Percentiles rank a stretch among this genome's conserved stretches.
Evolutionary conservation across 1,140 invertebrate genomes (phyloP).

Genomic region (Papilio polyxenes): DNA sequence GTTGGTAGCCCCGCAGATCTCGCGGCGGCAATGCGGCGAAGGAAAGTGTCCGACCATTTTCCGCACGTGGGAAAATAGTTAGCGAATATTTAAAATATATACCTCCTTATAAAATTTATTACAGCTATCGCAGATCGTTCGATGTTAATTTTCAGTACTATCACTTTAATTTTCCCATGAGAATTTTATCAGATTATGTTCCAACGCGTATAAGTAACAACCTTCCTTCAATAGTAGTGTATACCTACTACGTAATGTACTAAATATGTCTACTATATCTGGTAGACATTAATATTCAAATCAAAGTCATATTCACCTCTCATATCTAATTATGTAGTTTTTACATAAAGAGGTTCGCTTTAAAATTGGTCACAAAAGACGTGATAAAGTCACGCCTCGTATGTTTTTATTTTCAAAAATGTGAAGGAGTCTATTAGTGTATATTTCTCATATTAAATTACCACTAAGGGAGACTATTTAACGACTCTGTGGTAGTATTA

Average conservation of each 20-base stretch:
- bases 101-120: constrained; percentile 21
- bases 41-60: constrained; percentile 19
- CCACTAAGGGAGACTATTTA: too few species aligned
- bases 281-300: neutral
- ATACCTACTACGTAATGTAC: neutral
- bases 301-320: too few species aligned
- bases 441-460: too few species aligned
- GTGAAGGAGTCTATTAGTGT: too few species aligned
- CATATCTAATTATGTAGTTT: too few species aligned
- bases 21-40: constrained; percentile 24
- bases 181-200: constrained; percentile 1
- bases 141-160: neutral
- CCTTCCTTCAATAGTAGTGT: neutral
- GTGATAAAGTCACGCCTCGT: too few species aligned
- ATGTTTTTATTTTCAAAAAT: too few species aligned
- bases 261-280: too few species aligned
- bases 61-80: constrained; percentile 32
- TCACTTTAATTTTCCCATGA: too few species aligned
- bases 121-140: neutral
- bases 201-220: neutral
- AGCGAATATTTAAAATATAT: constrained; percentile 25
- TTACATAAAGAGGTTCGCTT: too few species aligned
- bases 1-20: constrained; percentile 18
- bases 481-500: too few species aligned
- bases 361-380: too few species aligned